A percentile compares a stretch with the other conserved stretches of the same genome.
Conservation (phyloP, 2,797 vertebrate species). For the Oreochromis mossambicus region DNA sequence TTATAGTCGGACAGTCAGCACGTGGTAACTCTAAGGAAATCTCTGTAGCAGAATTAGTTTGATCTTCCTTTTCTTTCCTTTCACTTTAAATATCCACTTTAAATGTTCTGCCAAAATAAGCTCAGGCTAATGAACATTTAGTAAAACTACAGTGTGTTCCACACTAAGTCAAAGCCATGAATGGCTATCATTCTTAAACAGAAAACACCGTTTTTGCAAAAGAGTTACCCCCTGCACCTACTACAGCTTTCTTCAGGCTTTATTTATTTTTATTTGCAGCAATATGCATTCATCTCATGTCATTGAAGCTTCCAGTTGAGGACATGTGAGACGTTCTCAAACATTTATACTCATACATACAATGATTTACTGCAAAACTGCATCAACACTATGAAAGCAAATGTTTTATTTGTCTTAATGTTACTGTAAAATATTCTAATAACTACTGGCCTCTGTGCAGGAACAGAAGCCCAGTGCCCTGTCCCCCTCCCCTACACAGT, state of each 20-base stretch:
- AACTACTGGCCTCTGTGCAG: not conserved
- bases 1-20: not conserved
- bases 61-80: not conserved
- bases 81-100: not conserved
- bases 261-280: not conserved
- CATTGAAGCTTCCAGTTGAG: not conserved
- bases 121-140: not conserved
- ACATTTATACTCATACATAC: not conserved
- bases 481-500: not conserved
- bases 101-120: not conserved
- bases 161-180: not conserved
- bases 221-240: not conserved
- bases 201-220: not conserved
- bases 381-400: not conserved
- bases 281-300: not conserved
- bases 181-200: not conserved
- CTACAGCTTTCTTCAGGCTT: not conserved
- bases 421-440: not conserved
- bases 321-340: not conserved
- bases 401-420: not conserved
- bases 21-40: not conserved
- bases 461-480: not conserved
- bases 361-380: not conserved
- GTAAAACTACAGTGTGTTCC: not conserved
- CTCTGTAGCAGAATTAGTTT: not conserved